Evolutionary conservation across 2,113 vertebrate species (phyloP), one percentile per base, ranked within the genome.

Genomic region (Phyllostomus discolor): DNA sequence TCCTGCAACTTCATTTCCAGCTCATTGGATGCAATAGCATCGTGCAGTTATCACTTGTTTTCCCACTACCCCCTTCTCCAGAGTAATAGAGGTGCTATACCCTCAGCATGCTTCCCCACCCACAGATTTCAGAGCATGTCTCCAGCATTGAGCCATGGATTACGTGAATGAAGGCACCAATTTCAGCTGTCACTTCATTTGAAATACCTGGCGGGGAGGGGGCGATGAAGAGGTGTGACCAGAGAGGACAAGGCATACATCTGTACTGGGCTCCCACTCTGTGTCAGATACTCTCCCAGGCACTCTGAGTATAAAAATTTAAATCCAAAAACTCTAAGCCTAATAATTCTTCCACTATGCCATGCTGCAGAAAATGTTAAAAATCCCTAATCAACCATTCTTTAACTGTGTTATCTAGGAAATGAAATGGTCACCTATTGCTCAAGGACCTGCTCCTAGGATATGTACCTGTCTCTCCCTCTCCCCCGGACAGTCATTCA

Each of bases 1-100:
- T 52, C 89, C 94, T 92, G 43, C 35, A 75, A 78, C 94, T 89
- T 97, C 93, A 88, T 97, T 95, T 98, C 91, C 94, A 95, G 95
- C 86, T 93, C 93, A 75, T 88, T 95, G 87, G 80, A 50, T 17
- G 43, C 70, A 88, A 97, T 95, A 95, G 91, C 86, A 92, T 95
- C 92, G 94, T 94, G 41, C 89, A 76, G 94, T 96, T 96, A 94
- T 76, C 95, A 46, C 94, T 95, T 95, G 24, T 94, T 96, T 95
- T 75, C 80, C 83, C 76, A 69, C 88, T 90, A 69, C 26, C 7
- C 35, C 78, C 20, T 94, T 96, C 46, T 92, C 85, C 66, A 22
- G 89, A 64, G 78, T 95, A 97, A 96, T 62, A 91, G 73, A 96
- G 92, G 64, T 26, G 43, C 64, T 85, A 9, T 43, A 31, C 69